Base-by-base conservation (phyloP, 2,797 vertebrate genomes). In the Eulemur coronatus region DNA sequence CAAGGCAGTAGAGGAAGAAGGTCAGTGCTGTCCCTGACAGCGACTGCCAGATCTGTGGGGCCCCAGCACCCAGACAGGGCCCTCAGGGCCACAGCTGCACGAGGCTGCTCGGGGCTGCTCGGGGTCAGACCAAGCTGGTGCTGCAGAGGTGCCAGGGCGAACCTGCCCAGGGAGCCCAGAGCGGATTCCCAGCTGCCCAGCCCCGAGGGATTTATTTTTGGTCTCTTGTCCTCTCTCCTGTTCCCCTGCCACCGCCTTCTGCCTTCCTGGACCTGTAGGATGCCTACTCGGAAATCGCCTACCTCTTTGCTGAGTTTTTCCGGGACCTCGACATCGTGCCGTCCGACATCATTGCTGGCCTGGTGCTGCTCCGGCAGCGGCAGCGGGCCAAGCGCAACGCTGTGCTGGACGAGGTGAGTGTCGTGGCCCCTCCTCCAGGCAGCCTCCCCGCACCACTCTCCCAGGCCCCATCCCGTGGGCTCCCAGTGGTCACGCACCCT, bases 231-330 rank as follows among this genome's bases (percentile, higher is more conserved):
- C 65, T 97, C 92, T 72, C 91, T 90, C 96, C 76, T 67, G 38
- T 89, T 12, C 50, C 96, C 57, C 72, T 38, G 75, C 73, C 87
- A 26, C 76, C 3, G 80, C 88, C 91, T 43, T 69, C 73, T 4
- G 2, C 93, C 41, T 92, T 41, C 67, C 65, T n/a, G 96, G 85
- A 0, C 97, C 98, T 92, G 28, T 97, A 99, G 99, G 99, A 99
- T 4, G 99, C 99, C 22, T 99, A 99, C 98, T 99, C 99, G 0
- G 99, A 99, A 98, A 99, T 99, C 48, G 99, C 99, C 93, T 99
- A 99, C 98, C 99, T 99, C 97, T 99, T 99, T 41, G 99, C 99
- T 0, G 99, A 99, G 97, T 99, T 99, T 97, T 99, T 99, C 98
- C 99, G 99, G 97, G 99, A 99, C 98, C 99, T 99, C 95, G 99